These are phyloP conservation scores for Melikaiella ostensackeni DNA, from an alignment of 2,888 invertebrate species.

Conservation along the genomic window DNA sequence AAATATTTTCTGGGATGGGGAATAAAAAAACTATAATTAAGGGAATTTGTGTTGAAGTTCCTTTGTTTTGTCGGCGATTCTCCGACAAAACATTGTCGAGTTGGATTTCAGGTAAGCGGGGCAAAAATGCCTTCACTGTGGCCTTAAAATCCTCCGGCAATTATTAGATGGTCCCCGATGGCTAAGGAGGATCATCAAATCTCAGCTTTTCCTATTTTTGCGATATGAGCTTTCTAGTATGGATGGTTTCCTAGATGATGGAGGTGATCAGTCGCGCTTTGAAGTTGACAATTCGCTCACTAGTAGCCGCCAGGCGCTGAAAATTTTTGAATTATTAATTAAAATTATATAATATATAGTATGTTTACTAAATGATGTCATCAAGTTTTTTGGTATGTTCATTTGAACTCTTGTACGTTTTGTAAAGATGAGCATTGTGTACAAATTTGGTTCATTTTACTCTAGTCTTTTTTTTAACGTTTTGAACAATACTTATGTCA, in stretches of 20 bases:
- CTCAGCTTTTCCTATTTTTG: constrained; percentile 41
- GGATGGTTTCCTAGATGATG: constrained; percentile 82
- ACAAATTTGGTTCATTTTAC: too few species aligned
- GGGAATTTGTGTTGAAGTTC: constrained; percentile 3
- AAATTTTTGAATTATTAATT: constrained; percentile 57
- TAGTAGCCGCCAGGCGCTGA: constrained; percentile 91
- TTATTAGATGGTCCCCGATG: constrained; percentile 20
- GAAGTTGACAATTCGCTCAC: constrained; percentile 95
- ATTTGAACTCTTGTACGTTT: too few species aligned
- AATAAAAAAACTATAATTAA: background rate
- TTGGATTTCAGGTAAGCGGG: background rate
- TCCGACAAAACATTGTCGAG: background rate
- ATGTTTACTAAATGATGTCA: too few species aligned
- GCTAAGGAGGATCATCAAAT: constrained; percentile 13
- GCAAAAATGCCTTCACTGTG: background rate
- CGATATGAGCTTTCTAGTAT: constrained; percentile 45
- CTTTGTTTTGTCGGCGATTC: background rate
- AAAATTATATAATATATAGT: background rate
- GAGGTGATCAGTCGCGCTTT: constrained; percentile 94
- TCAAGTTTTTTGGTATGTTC: too few species aligned
- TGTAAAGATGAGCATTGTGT: too few species aligned
- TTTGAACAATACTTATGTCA: too few species aligned
- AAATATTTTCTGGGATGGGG: background rate
- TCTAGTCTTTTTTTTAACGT: too few species aligned
- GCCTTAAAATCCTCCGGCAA: background rate